Evolutionary conservation across 2,888 invertebrate species (phyloP), one percentile per base, ranked within the genome.

Genomic region (Cryptocephalus moraei): DNA sequence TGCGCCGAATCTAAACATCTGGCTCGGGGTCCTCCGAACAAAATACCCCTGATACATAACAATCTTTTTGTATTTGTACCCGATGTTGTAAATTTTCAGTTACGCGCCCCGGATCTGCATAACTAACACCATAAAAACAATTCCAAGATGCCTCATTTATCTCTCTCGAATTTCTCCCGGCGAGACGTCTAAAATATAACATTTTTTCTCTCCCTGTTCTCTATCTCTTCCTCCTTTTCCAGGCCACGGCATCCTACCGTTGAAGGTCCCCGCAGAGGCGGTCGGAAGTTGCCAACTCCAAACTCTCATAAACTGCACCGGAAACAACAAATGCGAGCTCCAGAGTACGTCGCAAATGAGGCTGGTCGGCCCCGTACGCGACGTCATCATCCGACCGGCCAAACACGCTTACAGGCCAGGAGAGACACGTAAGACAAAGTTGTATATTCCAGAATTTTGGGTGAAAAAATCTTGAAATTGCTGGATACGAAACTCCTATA

Each of bases 181-280:
- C 22, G 22, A 22, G 22, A 6, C 22, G 22, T 39, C 39, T 31
- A 43, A 11, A n/a, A 12, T 41, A 13, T 41, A 36, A 3, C 13
- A 33, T 44, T 13, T 44, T 13, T 41, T 32, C 13, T 33, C 54
- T 22, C 22, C 22, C 22, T 22, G 22, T 22, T n/a, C 22, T 22
- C 22, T 22, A 22, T 22, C 22, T 22, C 22, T 22, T 6, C 22
- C 6, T 22, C 6, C 45, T 69, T 64, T 74, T 73, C 0, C 73
- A 81, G 82, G 79, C 13, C 80, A 81, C 53, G 81, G 81, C 14
- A 79, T 81, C 44, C 73, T 81, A 31, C 76, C 77, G 0, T 68
- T 82, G 14, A 75, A 77, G 62, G 77, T 81, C 38, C 82, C 82
- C 0, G 62, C 72, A 1, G 78, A 79, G 0, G 77, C 79, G 1